Conservation (phyloP, 2,888 invertebrate genomes). For the Tanypteryx hageni region DNA sequence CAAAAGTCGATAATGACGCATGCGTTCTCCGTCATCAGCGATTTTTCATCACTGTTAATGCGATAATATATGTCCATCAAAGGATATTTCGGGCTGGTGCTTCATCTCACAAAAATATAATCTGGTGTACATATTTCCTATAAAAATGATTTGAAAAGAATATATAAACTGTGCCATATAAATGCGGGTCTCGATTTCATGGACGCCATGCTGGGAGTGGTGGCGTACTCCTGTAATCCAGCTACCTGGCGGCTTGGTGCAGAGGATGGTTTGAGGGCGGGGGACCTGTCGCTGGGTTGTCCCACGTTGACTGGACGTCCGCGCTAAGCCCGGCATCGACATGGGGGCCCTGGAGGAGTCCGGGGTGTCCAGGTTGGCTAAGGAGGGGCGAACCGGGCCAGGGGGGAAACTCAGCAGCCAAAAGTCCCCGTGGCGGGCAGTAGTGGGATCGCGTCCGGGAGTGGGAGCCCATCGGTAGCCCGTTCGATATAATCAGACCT, state of each 20-base stretch:
- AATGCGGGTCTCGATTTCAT: no score
- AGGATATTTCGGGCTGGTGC: no score
- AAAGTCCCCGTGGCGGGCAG: conserved; percentile 99
- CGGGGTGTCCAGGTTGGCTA: conserved; percentile 91
- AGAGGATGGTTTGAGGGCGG: conserved; percentile 10
- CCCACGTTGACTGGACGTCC: conserved; percentile 94
- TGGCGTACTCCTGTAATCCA: conserved; percentile 9
- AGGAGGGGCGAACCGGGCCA: conserved; percentile 99
- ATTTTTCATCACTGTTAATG: no score
- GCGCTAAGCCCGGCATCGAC: conserved; percentile 98
- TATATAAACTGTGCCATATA: no score
- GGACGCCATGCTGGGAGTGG: no score
- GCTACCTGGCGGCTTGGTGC: neutral
- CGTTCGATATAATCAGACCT: conserved; percentile 87
- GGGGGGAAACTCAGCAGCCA: conserved; percentile 99
- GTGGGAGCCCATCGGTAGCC: conserved; percentile 93
- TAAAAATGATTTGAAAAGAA: no score
- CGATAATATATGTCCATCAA: no score
- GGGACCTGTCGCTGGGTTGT: conserved; percentile 74
- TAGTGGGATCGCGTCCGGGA: conserved; percentile 99
- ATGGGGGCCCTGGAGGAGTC: conserved; percentile 94
- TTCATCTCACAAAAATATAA: no score
- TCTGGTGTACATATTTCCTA: no score
- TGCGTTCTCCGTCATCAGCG: no score
- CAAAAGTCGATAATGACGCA: no score